Evolutionary conservation across 2,888 invertebrate genomes (phyloP), one percentile per base, ranked within the genome.

Genomic region (Cosmopolites sordidus): DNA sequence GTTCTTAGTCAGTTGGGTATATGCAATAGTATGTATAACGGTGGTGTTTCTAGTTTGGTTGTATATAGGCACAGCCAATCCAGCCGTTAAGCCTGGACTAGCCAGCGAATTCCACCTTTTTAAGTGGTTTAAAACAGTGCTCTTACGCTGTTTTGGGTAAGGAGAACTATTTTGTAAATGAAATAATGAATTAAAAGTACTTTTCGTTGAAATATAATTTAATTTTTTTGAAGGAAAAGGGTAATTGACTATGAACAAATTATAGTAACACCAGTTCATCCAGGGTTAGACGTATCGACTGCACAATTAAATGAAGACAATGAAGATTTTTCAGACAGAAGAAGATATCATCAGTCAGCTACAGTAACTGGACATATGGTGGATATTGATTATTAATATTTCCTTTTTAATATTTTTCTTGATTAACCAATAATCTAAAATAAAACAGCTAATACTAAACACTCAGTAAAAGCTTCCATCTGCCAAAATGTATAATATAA

Each of bases 241-340:
- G 83, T 87, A 11, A 80, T 85, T 56, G 89, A 89, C 66, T 91
- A 90, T 66, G 92, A 92, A 69, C 90, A 91, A 72, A 83, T 92
- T 61, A 87, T 92, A 2, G 89, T 92, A 49, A 88, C 91, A 5
- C 90, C 91, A 0, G 82, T 86, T 9, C 87, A 89, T 72, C 85
- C 87, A 0, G 87, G 86, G 48, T 83, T 92, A 27, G 83, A 87
- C 60, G 81, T 92, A 29, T 85, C 86, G 60, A 86, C 92, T 48
- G 86, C 93, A 55, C 90, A 95, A 69, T 76, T 96, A 47, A 97
- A 94, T 62, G 94, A 96, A 69, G 92, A 94, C 69, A 97, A 96
- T 74, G 89, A 89, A 74, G 97, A 97, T 75, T 97, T 96, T 75
- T 87, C 94, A 8, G 88, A 88, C 51, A 82, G 97, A 60, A 84